phyloP scores from a whole-genome alignment of 2,113 vertebrate species.

The Chaetodon trifascialis region DNA sequence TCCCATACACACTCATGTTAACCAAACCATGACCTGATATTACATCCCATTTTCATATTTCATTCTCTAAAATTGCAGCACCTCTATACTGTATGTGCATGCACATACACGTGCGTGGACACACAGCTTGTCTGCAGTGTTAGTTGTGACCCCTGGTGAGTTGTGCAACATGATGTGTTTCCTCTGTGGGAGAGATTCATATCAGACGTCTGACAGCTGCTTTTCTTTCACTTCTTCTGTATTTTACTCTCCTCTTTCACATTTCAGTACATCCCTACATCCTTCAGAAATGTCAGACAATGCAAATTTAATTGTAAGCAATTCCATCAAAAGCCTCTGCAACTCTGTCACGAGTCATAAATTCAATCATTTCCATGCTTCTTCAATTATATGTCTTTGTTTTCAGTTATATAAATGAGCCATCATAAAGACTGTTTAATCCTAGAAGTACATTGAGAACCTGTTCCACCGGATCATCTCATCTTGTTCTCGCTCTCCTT shows the following conservation, averaged over 20 bases:
- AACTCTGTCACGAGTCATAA: slow-evolving; percentile 1
- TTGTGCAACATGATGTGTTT: slow-evolving; percentile 15
- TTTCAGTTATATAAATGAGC: slow-evolving; percentile 2
- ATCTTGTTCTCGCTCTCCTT: not conserved
- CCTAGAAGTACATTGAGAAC: not conserved
- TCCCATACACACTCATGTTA: not conserved
- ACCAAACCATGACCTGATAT: not conserved
- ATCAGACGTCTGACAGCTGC: slow-evolving; percentile 22
- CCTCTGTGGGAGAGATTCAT: slow-evolving; percentile 21
- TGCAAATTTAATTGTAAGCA: not conserved
- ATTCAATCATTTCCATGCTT: not conserved
- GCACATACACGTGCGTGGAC: not conserved
- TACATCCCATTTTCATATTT: not conserved
- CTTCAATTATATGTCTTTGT: not conserved
- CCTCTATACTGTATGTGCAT: not conserved
- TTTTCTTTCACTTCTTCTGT: not conserved
- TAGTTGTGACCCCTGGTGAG: not conserved
- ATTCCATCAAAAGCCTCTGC: not conserved
- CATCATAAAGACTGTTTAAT: not conserved
- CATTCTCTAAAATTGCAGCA: not conserved
- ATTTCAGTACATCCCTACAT: not conserved
- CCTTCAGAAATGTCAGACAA: slow-evolving; percentile 3
- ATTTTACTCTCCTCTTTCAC: not conserved
- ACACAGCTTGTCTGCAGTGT: slow-evolving; percentile 14
- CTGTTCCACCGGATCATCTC: slow-evolving; percentile 18